These are phyloP conservation scores for Lepetodrilus schrolli DNA, from an alignment of 2,888 invertebrate genomes.

Conservation along the genomic window DNA sequence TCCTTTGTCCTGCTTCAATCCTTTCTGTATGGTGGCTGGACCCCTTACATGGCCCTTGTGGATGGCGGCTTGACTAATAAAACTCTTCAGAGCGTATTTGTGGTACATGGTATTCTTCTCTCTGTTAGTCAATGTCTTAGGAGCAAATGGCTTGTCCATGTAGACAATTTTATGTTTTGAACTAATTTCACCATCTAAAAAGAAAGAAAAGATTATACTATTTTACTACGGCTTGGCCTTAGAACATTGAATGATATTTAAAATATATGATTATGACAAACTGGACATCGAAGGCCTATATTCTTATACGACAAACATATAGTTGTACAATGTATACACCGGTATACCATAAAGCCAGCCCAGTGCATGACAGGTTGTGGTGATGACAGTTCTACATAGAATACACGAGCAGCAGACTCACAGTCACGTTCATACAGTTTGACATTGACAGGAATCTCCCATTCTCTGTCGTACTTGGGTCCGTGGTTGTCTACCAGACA, in stretches of 20 bases:
- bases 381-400: too few species aligned
- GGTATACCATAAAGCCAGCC: too few species aligned
- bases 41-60: conserved; percentile 11
- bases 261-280: too few species aligned
- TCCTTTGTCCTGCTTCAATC: background rate
- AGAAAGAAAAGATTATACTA: background rate
- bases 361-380: too few species aligned
- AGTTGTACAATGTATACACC: too few species aligned
- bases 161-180: conserved; percentile 55
- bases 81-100: conserved; percentile 54
- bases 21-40: background rate
- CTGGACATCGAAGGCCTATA: too few species aligned
- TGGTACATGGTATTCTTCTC: conserved; percentile 56
- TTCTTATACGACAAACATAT: too few species aligned
- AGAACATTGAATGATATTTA: too few species aligned
- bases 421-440: conserved; percentile 52
- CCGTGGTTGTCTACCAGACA: conserved; percentile 65
- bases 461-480: conserved; percentile 48
- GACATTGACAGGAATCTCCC: conserved; percentile 68
- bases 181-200: conserved; percentile 50
- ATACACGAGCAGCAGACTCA: conserved; percentile 41
- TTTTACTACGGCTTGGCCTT: too few species aligned
- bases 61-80: conserved; percentile 36
- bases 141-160: conserved; percentile 59
- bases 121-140: conserved; percentile 39